phyloP scores from a whole-genome alignment of 1,140 invertebrate species.

The Centruroides sculpturatus region DNA sequence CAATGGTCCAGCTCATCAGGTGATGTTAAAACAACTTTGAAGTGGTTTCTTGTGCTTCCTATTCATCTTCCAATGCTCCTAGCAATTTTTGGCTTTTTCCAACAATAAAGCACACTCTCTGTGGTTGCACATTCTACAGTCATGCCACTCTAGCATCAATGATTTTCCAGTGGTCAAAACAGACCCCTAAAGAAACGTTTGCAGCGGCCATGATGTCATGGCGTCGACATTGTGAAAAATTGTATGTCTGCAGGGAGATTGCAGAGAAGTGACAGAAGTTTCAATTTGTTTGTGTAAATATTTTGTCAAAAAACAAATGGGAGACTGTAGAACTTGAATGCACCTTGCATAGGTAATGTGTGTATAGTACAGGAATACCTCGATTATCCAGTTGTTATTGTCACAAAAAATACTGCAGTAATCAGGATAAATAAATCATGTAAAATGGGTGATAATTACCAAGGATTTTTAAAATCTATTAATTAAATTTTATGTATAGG shows the following conservation, averaged over 20 bases:
- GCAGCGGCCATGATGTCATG: conserved; percentile 11
- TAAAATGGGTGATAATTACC: no score
- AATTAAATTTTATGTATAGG: no score
- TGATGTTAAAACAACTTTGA: conserved; percentile 4
- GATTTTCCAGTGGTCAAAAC: conserved; percentile 10
- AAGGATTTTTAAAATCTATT: no score
- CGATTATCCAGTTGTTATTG: no score
- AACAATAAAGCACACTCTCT: conserved; percentile 13
- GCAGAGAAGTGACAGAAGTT: conserved; percentile 6
- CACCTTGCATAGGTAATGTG: conserved; percentile 11
- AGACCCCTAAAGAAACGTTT: conserved; percentile 8
- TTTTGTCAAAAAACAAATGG: conserved; percentile 1
- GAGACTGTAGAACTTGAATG: conserved; percentile 6
- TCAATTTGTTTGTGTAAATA: conserved; percentile 3
- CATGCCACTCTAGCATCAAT: conserved; percentile 12
- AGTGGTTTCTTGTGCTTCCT: conserved; percentile 14
- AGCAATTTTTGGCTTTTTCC: conserved; percentile 8
- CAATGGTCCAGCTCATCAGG: conserved; percentile 6
- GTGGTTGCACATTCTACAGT: conserved; percentile 10
- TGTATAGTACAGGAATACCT: no score
- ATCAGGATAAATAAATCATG: no score
- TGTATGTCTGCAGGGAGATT: conserved; percentile 9
- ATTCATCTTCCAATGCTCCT: conserved; percentile 11
- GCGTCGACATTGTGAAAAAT: conserved; percentile 9
- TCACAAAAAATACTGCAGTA: no score